Percentiles rank a stretch among this genome's conserved stretches.
phyloP scores from a whole-genome alignment of 2,797 vertebrate genomes.

The Lerista edwardsae region DNA sequence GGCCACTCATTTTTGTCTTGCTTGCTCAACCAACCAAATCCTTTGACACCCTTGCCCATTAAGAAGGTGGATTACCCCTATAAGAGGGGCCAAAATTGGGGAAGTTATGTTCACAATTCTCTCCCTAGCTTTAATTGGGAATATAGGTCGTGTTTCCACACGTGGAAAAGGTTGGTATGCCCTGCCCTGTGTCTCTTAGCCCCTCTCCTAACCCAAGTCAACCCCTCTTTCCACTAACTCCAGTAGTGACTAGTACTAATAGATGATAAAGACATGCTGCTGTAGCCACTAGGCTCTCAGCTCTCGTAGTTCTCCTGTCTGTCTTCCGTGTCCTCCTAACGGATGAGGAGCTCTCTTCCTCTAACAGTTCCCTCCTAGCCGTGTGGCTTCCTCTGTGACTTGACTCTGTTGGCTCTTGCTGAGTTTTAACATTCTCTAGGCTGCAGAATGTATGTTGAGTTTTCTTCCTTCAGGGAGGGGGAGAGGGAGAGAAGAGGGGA shows the following conservation, averaged over 20 bases:
- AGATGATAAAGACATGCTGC: conserved; percentile 81
- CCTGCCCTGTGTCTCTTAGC: conserved; percentile 99
- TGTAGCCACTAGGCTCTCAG: conserved; percentile 84
- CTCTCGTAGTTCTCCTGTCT: conserved; percentile 82
- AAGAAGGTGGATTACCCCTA: conserved; percentile 87
- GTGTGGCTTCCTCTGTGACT: conserved; percentile 71
- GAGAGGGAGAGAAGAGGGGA: background rate
- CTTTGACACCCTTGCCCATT: conserved; percentile 85
- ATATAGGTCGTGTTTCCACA: conserved; percentile 99
- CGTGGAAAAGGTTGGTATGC: conserved; percentile 99
- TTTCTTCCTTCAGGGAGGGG: conserved; percentile 52
- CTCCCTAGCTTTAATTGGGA: conserved; percentile 99
- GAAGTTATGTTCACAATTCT: conserved; percentile 97
- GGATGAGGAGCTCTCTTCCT: conserved; percentile 74
- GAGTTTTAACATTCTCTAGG: conserved; percentile 72
- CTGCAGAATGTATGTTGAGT: conserved; percentile 68
- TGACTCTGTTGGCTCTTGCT: conserved; percentile 72
- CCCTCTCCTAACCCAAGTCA: conserved; percentile 97
- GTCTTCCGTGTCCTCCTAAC: conserved; percentile 77
- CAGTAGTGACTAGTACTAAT: conserved; percentile 86
- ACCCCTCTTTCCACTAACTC: conserved; percentile 94
- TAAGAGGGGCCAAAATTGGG: conserved; percentile 88
- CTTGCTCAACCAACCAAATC: conserved; percentile 82
- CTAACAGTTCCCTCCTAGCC: conserved; percentile 73
- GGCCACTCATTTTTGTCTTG: conserved; percentile 80